Evolutionary conservation across 53 echinoderm and acorn worm genomes (phyloP).

Genomic region (Actinopyga echinites): DNA sequence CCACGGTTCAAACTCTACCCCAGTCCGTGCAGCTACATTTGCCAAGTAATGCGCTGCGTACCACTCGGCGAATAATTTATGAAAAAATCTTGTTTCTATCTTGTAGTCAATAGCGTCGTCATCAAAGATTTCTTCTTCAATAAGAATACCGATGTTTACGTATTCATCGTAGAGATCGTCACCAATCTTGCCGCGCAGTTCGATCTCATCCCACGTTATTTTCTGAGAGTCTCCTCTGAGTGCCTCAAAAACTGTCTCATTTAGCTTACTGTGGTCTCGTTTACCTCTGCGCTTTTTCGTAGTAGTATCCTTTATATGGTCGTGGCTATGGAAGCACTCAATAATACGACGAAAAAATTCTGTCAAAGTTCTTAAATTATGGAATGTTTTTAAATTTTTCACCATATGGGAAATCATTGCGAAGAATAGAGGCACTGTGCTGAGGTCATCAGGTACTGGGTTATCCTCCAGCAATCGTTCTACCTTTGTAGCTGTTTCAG

Average conservation of each 20-base stretch:
- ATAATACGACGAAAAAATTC: constrained; percentile 25
- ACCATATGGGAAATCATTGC: constrained; percentile 16
- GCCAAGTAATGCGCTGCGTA: constrained; percentile 5
- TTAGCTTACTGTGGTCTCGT: background rate
- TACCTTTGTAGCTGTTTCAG: background rate
- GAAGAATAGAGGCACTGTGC: constrained; percentile 17
- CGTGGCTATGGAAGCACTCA: constrained; percentile 24
- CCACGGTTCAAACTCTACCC: too few relatives aligned
- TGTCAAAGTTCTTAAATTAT: background rate
- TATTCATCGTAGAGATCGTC: background rate
- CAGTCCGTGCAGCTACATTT: too few relatives aligned
- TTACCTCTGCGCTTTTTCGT: background rate
- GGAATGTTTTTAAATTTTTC: background rate
- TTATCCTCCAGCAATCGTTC: background rate
- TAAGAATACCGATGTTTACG: background rate
- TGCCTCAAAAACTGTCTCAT: background rate
- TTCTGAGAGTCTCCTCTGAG: background rate
- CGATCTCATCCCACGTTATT: background rate
- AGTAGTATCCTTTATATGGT: background rate
- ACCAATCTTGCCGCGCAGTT: background rate
- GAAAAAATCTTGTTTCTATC: too few relatives aligned
- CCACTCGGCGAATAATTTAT: constrained; percentile 31
- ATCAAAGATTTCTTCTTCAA: constrained; percentile 10
- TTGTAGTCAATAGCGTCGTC: background rate
- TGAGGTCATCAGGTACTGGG: constrained; percentile 1